These are phyloP conservation scores for Clanis bilineata DNA, from an alignment of 2,888 invertebrate species.

Conservation along the genomic window DNA sequence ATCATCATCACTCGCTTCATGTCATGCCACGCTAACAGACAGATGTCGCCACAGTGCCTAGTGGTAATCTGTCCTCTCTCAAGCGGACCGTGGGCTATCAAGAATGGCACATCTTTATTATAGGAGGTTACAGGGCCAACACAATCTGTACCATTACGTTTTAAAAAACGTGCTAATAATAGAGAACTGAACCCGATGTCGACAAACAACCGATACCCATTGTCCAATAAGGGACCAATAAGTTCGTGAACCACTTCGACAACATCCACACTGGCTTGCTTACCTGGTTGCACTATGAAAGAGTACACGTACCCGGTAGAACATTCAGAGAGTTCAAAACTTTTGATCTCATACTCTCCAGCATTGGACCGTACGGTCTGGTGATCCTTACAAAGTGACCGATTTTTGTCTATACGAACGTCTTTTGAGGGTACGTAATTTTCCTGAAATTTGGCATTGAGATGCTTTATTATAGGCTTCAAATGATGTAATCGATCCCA, in stretches of 20 bases:
- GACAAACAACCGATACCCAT: too few relatives aligned
- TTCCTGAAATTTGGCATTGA: not conserved
- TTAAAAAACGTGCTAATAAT: too few relatives aligned
- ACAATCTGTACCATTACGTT: too few relatives aligned
- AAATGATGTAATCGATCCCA: not conserved
- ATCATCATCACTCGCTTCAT: too few relatives aligned
- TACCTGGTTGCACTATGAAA: not conserved
- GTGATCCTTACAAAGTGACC: not conserved
- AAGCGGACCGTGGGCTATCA: too few relatives aligned
- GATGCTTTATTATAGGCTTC: not conserved
- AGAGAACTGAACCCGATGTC: too few relatives aligned
- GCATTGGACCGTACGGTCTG: slow-evolving; percentile 25
- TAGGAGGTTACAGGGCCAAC: too few relatives aligned
- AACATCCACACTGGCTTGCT: not conserved
- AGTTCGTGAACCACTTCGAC: not conserved
- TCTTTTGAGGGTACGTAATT: not conserved
- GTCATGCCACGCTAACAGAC: too few relatives aligned
- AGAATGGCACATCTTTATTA: too few relatives aligned
- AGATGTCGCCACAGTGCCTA: too few relatives aligned
- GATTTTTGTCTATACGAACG: not conserved
- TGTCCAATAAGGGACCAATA: too few relatives aligned
- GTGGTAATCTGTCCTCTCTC: too few relatives aligned
- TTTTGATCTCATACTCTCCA: slow-evolving; percentile 28
- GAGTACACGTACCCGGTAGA: not conserved
- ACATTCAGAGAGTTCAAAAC: slow-evolving; percentile 32